Evolutionary conservation across 1,140 invertebrate genomes (phyloP), one percentile per base, ranked within the genome.

Genomic region (Leptopilina boulardi): DNA sequence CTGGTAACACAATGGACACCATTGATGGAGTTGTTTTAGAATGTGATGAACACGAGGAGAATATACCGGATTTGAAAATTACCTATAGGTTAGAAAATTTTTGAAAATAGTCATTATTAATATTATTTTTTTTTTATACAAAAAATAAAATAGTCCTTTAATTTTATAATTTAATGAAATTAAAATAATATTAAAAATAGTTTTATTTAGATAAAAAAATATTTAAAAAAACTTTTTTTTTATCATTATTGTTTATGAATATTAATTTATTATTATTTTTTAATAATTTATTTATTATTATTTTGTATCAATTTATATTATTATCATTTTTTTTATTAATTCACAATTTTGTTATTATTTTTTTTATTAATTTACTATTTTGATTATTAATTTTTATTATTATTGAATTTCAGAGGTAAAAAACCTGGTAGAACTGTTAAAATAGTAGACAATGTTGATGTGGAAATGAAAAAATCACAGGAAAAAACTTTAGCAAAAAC

Each of bases 1-100:
- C 94, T 84, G 93, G 94, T 87, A 92, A 92, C 79, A 93, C 93
- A 78, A 93, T 92, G 71, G 92, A 92, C 82, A 89, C 90, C 71
- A 91, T 93, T 38, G 92, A 93, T 77, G 91, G 92, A 23, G 90
- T 91, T 23, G 89, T 91, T 18, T 89, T 91, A 19, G 94, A 94
- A 82, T 91, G 91, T 75, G 93, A 94, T 86, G 91, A 91, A 78
- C 88, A 86, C 70, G 91, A 90, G 47, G 89, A 89, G 51, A 87
- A 89, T 23, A 42, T 87, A 72, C 71, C 85, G 54, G 85, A 86
- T 74, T 86, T 87, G 75, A 89, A 87, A 87, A 80, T 87, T 81
- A 78, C 86, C 76, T 87, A 86, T 86, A 89, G 86, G 92, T 92
- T 87, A 92, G 87, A 81, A 47, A 56, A 34, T 71, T 30, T 70